Conservation (phyloP, 2,888 invertebrate species). For the Ceriagrion tenellum region DNA sequence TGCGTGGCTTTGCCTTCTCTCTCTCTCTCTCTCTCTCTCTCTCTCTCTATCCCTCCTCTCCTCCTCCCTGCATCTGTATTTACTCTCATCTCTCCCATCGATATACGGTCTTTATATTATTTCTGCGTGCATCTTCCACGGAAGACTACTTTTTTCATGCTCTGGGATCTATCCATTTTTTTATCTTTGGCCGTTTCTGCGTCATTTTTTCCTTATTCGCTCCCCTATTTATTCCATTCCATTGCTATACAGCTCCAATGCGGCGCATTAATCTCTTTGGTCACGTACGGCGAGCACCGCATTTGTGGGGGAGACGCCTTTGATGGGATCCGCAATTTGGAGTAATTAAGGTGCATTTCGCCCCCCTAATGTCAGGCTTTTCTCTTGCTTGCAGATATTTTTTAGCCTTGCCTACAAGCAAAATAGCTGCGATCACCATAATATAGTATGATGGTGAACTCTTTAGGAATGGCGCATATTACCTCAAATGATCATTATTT, state of each 20-base stretch:
- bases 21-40: not conserved
- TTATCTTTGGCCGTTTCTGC: not conserved
- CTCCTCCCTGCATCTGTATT: too few relatives aligned
- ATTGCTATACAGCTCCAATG: not conserved
- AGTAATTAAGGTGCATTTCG: not conserved
- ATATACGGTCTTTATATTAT: not conserved
- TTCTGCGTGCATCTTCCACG: not conserved
- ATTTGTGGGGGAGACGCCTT: not conserved
- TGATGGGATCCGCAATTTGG: not conserved
- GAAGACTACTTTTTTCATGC: not conserved
- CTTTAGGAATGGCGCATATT: too few relatives aligned
- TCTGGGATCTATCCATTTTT: not conserved
- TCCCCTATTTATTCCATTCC: not conserved
- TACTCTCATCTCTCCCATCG: not conserved
- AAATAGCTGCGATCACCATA: not conserved
- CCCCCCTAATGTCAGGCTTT: not conserved
- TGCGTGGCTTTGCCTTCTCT: not conserved
- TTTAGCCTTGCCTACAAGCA: not conserved
- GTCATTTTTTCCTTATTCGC: not conserved
- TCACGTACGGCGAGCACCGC: not conserved
- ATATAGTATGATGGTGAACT: too few relatives aligned
- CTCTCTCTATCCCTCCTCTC: not conserved
- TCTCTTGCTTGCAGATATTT: not conserved
- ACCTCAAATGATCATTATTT: too few relatives aligned
- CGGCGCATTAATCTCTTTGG: not conserved